Conservation (phyloP, 1,140 invertebrate genomes). For the Onthophagus taurus region DNA sequence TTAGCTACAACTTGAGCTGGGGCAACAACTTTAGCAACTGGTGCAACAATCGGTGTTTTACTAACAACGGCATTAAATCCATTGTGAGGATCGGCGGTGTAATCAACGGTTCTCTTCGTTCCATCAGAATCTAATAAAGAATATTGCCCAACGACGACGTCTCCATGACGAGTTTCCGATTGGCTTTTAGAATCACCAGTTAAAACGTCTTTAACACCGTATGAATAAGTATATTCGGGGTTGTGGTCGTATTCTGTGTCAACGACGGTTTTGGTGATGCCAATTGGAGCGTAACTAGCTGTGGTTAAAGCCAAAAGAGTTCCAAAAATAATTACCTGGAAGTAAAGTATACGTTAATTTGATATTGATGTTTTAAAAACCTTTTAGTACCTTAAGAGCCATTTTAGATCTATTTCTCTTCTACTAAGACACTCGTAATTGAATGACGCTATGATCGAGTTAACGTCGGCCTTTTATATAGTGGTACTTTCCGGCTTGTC, state of each 20-base stretch:
- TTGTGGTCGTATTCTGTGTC: slow-evolving; percentile 13
- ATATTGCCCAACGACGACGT: slow-evolving; percentile 48
- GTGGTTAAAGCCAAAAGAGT: slow-evolving; percentile 32
- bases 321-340: slow-evolving; percentile 40
- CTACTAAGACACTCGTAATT: too few relatives aligned
- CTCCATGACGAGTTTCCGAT: slow-evolving; percentile 49
- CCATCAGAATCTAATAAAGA: slow-evolving; percentile 41
- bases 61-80: slow-evolving; percentile 40
- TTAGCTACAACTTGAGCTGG: slow-evolving; percentile 10
- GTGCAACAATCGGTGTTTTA: slow-evolving; percentile 19
- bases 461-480: too few relatives aligned
- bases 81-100: slow-evolving; percentile 36
- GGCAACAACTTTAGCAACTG: slow-evolving; percentile 27
- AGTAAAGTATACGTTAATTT: slow-evolving; percentile 21
- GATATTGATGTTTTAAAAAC: too few relatives aligned
- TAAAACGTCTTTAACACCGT: slow-evolving; percentile 55
- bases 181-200: slow-evolving; percentile 58
- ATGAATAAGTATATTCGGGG: slow-evolving; percentile 55
- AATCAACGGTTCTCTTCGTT: slow-evolving; percentile 40
- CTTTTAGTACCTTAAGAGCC: too few relatives aligned
- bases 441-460: too few relatives aligned
- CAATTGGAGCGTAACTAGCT: slow-evolving; percentile 8
- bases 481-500: too few relatives aligned
- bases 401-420: too few relatives aligned
- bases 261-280: slow-evolving; percentile 8